A percentile compares a stretch with the other conserved stretches of the same genome.
These are phyloP conservation scores for Myxocyprinus asiaticus DNA, from an alignment of 2,113 vertebrate species.

Conservation along the genomic window DNA sequence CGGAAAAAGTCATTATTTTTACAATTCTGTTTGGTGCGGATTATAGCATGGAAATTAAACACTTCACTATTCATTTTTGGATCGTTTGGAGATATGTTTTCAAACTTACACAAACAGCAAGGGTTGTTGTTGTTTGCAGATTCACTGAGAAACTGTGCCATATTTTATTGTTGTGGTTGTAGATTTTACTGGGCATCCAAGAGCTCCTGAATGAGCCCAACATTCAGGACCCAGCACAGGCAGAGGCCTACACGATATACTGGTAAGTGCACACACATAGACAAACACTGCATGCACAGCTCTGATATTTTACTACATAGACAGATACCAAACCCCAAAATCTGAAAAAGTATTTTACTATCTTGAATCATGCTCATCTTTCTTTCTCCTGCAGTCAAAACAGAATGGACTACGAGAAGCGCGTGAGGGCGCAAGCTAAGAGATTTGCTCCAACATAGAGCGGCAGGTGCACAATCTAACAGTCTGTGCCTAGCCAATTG, in stretches of 20 bases:
- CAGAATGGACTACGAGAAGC: constrained; percentile 80
- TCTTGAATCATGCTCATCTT: not conserved
- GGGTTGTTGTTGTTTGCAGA: too few species aligned
- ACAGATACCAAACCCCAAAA: not conserved
- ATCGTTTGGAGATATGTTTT: too few species aligned
- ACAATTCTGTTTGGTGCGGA: too few species aligned
- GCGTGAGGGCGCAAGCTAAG: constrained; percentile 78
- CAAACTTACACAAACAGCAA: too few species aligned
- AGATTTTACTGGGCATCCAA: constrained; percentile 79
- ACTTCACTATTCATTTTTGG: too few species aligned
- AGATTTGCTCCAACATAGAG: constrained; percentile 78
- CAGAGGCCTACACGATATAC: constrained; percentile 76
- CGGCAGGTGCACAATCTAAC: not conserved
- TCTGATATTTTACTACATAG: not conserved
- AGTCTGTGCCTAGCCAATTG: not conserved
- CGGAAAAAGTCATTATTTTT: too few species aligned
- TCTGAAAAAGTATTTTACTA: too few species aligned
- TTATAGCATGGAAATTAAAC: too few species aligned
- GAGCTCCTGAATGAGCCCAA: constrained; percentile 77
- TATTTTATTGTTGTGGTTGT: constrained; percentile 35
- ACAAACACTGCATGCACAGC: not conserved
- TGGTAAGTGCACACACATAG: constrained; percentile 66
- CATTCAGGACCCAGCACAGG: constrained; percentile 73
- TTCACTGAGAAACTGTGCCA: not conserved
- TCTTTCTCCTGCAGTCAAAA: constrained; percentile 70